Evolutionary conservation across 2,797 vertebrate species (phyloP).

Genomic region (Liparis tanakae): DNA sequence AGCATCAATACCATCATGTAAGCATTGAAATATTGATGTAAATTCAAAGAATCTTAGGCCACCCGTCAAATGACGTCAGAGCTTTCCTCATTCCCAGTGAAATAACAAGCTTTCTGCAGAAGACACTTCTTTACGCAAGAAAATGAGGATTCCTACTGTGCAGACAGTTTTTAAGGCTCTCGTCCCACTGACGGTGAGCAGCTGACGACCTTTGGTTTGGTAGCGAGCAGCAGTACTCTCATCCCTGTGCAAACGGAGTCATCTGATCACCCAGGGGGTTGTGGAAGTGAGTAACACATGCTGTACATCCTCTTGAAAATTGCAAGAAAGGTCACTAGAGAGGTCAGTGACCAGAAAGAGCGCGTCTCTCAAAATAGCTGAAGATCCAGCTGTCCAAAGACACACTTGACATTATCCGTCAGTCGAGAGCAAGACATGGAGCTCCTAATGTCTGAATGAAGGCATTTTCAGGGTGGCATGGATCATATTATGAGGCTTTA

Average conservation of each 20-base stretch:
- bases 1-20: not conserved
- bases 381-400: slow-evolving; percentile 15
- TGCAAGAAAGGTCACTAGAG: slow-evolving; percentile 6
- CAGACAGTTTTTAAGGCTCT: slow-evolving; percentile 35
- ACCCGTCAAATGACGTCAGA: not conserved
- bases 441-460: not conserved
- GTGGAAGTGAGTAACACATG: slow-evolving; percentile 49
- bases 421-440: not conserved
- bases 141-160: slow-evolving; percentile 33
- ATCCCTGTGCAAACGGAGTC: slow-evolving; percentile 36
- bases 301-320: slow-evolving; percentile 30
- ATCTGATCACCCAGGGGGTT: slow-evolving; percentile 37
- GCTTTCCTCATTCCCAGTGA: not conserved
- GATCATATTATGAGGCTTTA: not conserved
- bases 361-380: not conserved
- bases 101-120: not conserved
- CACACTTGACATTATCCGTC: slow-evolving; percentile 19
- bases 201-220: slow-evolving; percentile 59
- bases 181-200: slow-evolving; percentile 32
- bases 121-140: not conserved
- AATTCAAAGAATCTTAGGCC: not conserved
- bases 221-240: slow-evolving; percentile 33
- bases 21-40: not conserved
- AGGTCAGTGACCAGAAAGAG: slow-evolving; percentile 12
- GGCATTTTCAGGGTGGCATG: not conserved